Conservation (phyloP, 2,113 vertebrate species). For the Menidia beryllina region DNA sequence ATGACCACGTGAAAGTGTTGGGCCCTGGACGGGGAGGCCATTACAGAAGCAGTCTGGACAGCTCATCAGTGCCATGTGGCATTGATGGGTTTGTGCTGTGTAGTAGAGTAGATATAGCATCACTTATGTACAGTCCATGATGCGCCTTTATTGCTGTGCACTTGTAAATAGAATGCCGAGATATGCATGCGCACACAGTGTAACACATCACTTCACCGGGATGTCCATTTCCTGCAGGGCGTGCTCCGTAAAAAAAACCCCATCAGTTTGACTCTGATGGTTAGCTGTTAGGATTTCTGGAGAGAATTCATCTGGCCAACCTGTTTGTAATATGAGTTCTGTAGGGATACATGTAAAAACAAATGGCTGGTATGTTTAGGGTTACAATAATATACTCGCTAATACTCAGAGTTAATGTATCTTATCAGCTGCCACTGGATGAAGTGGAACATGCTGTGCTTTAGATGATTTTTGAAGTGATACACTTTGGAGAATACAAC, state of each 20-base stretch:
- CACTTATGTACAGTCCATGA: constrained; percentile 4
- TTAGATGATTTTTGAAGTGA: too few species aligned
- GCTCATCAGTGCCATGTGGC: constrained; percentile 49
- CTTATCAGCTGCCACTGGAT: too few species aligned
- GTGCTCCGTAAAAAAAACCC: constrained; percentile 22
- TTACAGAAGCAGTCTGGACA: constrained; percentile 49
- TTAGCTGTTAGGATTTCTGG: too few species aligned
- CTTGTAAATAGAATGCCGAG: neutral
- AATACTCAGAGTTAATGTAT: neutral
- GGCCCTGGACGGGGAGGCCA: constrained; percentile 40
- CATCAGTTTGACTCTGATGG: neutral
- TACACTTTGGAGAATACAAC: too few species aligned
- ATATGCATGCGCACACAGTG: constrained; percentile 23
- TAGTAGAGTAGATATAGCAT: constrained; percentile 28
- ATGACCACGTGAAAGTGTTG: constrained; percentile 53
- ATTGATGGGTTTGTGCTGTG: constrained; percentile 33
- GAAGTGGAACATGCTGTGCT: too few species aligned
- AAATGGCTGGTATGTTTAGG: too few species aligned
- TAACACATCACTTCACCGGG: constrained; percentile 41
- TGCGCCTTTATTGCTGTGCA: constrained; percentile 3
- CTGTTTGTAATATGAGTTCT: too few species aligned
- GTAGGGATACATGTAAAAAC: too few species aligned
- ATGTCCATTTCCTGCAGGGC: constrained; percentile 63
- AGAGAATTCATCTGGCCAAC: too few species aligned
- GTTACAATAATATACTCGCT: too few species aligned